Evolutionary conservation across 1,140 invertebrate species (phyloP), one percentile per base, ranked within the genome.

Genomic region (Brachionus asplanchnoidis): DNA sequence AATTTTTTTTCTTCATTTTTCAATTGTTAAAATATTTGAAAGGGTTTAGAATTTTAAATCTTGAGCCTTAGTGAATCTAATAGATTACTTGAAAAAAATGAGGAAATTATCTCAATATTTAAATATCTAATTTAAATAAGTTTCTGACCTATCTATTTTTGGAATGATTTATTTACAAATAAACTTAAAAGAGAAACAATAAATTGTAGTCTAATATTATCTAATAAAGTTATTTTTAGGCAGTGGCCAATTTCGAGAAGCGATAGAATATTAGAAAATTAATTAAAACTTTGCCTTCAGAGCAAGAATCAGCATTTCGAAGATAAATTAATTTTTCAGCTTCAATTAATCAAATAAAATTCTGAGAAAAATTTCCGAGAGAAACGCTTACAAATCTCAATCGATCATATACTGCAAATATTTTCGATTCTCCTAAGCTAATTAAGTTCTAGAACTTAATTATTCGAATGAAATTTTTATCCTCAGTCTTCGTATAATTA

Each of bases 151-250:
- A 26, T 20, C 53, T 60, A 60, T 60, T 60, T 60, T 1, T 23
- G 20, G 53, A 20, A 60, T 20, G 53, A 60, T 60, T 60, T 60
- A 60, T 60, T 60, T 60, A 60, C 53, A 60, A 60, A 60, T 60
- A 60, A 60, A 23, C 53, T 20, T 60, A 9, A 60, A 20, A 60
- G 17, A 60, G 17, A 60, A 60, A 9, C 53, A 60, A 60, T 11
- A 60, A 60, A 60, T 60, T n/a, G 53, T 60, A 60, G 23, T 60
- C 53, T 60, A 60, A 60, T 60, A 60, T 60, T 60, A 60, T 60
- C 53, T 60, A 60, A 60, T 60, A 23, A 8, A 60, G n/a, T 20
- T 60, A 26, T 60, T 56, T 60, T 60, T 60, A 60, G 53, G 53
- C 53, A 60, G 8, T 60, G 53, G 53, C 53, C 17, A 26, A 60